Evolutionary conservation across 2,888 invertebrate species (phyloP), one percentile per base, ranked within the genome.

Genomic region (Pegoplata infirma): DNA sequence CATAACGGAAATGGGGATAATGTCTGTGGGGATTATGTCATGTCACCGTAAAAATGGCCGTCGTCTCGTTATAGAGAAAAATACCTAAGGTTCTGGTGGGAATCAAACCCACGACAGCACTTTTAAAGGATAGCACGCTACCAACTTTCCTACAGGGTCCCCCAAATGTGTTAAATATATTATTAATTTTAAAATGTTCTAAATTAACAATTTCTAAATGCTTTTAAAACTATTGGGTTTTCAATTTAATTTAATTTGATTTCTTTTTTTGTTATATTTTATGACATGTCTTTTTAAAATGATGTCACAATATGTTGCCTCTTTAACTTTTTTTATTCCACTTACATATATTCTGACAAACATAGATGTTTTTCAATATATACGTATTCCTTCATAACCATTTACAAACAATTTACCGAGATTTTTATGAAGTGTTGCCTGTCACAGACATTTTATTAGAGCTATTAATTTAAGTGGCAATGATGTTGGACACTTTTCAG

Each of bases 381-480:
- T 58, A 16, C 40, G 21, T 46, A 28, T 40, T 23, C 23, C 49
- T 67, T 66, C 44, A 53, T 58, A 59, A 17, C 55, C 71, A 71
- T 71, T 79, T 71, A 71, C 74, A 71, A 79, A 75, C 79, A 75
- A 79, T 81, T 80, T 74, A 76, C 78, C 44, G 80, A 76, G 81
- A 82, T 82, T 83, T 83, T 82, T 83, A 82, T 83, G 81, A 83
- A 83, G 82, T 82, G 82, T 71, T 68, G 74, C 74, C 82, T 81
- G 81, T 80, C 80, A 81, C 77, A 82, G 82, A 84, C 86, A 87
- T 85, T 87, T 87, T 86, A 87, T 87, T 86, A 87, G 86, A 86
- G 86, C 87, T 86, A 87, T 87, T 87, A 86, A 86, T 87, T 87
- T 87, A 84, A 86, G 87, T 86, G 85, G 61, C 74, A 79, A 71